A percentile compares a stretch with the other conserved stretches of the same genome.
Evolutionary conservation across 2,113 vertebrate genomes (phyloP).

Genomic region (Pipra filicauda): DNA sequence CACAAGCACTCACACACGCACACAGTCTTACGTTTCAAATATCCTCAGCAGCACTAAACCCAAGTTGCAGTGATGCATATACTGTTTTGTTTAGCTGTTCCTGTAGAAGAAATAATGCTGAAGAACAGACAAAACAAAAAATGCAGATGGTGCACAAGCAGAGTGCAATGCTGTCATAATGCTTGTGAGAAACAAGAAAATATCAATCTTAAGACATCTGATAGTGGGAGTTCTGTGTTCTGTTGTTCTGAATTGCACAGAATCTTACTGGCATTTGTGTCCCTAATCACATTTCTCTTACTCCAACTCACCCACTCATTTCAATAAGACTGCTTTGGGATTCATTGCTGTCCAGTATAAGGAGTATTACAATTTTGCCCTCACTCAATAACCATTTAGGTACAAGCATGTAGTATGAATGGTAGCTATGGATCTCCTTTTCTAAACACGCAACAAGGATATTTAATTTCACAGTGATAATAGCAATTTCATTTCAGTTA

Average conservation of each 20-base stretch:
- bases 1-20: neutral
- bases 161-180: neutral
- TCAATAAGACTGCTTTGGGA: neutral
- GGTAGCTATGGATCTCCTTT: neutral
- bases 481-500: neutral
- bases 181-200: neutral
- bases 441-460: neutral
- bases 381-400: neutral
- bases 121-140: neutral
- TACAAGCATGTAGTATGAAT: neutral
- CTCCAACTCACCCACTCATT: neutral
- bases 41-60: neutral
- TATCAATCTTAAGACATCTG: neutral
- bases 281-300: neutral
- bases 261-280: neutral
- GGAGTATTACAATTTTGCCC: neutral
- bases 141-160: neutral
- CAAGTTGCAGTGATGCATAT: neutral
- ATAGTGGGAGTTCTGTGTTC: neutral
- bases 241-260: neutral
- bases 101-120: neutral
- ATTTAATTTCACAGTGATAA: neutral
- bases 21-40: neutral
- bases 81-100: neutral
- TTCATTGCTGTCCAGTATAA: neutral